A percentile compares a stretch with the other conserved stretches of the same genome.
phyloP scores from a whole-genome alignment of 2,888 invertebrate species.

The Aricia artaxerxes region DNA sequence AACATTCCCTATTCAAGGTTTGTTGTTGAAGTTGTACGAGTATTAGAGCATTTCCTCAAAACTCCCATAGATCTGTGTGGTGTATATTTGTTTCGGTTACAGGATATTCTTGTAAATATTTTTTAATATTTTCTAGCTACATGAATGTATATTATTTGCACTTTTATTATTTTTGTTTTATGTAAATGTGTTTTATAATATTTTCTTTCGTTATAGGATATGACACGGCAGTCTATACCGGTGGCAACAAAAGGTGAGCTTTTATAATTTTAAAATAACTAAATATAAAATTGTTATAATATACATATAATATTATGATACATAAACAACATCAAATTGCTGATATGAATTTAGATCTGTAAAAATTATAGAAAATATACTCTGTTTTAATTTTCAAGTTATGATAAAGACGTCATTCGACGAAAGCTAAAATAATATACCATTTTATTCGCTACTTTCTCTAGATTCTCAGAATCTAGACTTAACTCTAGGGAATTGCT shows the following conservation, averaged over 20 bases:
- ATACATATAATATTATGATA: too few relatives aligned
- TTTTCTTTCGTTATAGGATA: conserved; percentile 69
- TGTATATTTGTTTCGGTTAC: conserved; percentile 30
- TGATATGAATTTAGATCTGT: background rate
- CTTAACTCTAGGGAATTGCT: too few relatives aligned
- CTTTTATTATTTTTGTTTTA: conserved; percentile 30
- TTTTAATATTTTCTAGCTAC: conserved; percentile 32
- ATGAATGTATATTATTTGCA: conserved; percentile 32
- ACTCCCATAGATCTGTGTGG: background rate
- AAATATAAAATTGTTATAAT: too few relatives aligned
- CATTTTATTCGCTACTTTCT: too few relatives aligned
- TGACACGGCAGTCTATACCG: conserved; percentile 79
- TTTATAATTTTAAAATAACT: too few relatives aligned
- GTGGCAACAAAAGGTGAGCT: conserved; percentile 77
- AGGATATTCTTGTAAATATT: conserved; percentile 37
- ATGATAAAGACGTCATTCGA: too few relatives aligned
- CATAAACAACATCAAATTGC: background rate
- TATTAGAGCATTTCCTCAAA: background rate
- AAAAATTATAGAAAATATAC: too few relatives aligned
- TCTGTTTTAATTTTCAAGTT: too few relatives aligned
- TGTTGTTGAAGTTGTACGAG: background rate
- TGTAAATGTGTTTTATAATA: conserved; percentile 46
- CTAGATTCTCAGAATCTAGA: background rate
- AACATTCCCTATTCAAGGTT: background rate
- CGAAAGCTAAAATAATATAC: too few relatives aligned